These are phyloP conservation scores for Drosophila mayri DNA, from an alignment of 1,140 invertebrate genomes.

Conservation along the genomic window DNA sequence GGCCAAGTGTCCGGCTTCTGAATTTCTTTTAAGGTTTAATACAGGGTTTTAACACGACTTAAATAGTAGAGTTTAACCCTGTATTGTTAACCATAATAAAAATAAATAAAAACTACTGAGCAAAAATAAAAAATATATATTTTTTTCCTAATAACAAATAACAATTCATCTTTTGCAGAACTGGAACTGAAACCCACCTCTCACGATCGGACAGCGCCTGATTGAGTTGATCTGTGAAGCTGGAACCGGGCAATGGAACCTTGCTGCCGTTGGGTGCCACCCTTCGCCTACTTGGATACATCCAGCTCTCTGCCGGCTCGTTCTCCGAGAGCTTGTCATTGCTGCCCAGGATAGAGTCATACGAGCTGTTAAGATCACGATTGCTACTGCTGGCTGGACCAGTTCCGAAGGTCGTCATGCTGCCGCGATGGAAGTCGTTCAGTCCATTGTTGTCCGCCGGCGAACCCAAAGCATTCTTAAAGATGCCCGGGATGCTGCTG, in stretches of 20 bases:
- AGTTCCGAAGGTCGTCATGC: constrained; percentile 79
- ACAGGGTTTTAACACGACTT: not conserved
- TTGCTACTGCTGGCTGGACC: constrained; percentile 65
- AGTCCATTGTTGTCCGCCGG: constrained; percentile 66
- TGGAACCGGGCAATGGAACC: constrained; percentile 86
- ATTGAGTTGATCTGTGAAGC: constrained; percentile 93
- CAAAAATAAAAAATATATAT: no score
- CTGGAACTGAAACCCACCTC: constrained; percentile 85
- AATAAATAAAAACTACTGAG: not conserved
- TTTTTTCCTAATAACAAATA: not conserved
- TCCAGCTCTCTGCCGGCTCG: constrained; percentile 83
- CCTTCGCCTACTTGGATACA: constrained; percentile 82
- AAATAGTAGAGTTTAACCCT: not conserved
- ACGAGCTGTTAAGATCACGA: constrained; percentile 84
- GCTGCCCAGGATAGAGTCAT: constrained; percentile 84
- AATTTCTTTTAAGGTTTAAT: not conserved
- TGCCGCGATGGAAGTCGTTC: constrained; percentile 81
- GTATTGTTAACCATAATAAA: not conserved
- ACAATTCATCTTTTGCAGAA: not conserved
- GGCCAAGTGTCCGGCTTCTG: not conserved
- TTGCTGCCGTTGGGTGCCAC: constrained; percentile 83
- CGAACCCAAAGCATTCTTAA: constrained; percentile 74
- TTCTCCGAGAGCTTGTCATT: constrained; percentile 84
- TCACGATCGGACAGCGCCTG: constrained; percentile 92
- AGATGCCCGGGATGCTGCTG: constrained; percentile 69